Evolutionary conservation across 2,113 vertebrate species (phyloP).

Genomic region (Apteryx owenii): DNA sequence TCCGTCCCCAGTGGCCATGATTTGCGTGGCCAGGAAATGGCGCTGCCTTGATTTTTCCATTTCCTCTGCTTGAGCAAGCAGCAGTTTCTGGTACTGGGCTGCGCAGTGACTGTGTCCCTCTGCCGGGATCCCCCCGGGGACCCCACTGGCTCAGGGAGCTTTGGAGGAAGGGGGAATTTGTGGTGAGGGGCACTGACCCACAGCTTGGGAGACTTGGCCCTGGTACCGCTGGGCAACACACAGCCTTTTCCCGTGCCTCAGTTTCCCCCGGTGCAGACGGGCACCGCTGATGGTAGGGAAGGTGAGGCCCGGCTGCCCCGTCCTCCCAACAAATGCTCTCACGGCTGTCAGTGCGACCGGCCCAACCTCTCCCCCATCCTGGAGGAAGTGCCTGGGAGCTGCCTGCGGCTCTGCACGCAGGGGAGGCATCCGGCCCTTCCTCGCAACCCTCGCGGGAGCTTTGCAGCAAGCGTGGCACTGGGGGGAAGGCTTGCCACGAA

Average conservation of each 20-base stretch:
- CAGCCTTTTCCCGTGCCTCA: neutral
- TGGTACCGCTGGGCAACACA: accelerated
- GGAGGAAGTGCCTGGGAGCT: neutral
- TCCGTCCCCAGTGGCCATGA: accelerated
- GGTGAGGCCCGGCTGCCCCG: neutral
- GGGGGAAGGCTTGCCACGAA: no score
- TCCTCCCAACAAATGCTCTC: neutral
- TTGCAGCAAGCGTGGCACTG: no score
- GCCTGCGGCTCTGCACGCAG: neutral
- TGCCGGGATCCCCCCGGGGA: no score
- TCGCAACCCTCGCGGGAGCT: neutral
- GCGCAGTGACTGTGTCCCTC: neutral
- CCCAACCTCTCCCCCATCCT: accelerated
- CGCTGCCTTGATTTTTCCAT: neutral
- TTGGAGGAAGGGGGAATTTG: no score
- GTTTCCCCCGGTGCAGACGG: neutral
- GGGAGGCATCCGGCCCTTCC: neutral
- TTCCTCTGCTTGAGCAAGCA: accelerated
- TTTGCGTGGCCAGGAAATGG: accelerated
- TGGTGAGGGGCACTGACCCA: neutral
- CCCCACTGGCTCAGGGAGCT: no score
- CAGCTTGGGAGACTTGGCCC: neutral
- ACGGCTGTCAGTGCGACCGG: neutral
- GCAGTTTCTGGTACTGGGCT: neutral
- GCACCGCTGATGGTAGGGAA: neutral